Conservation (phyloP, 1,140 invertebrate genomes). For the Microvelia longipes region DNA sequence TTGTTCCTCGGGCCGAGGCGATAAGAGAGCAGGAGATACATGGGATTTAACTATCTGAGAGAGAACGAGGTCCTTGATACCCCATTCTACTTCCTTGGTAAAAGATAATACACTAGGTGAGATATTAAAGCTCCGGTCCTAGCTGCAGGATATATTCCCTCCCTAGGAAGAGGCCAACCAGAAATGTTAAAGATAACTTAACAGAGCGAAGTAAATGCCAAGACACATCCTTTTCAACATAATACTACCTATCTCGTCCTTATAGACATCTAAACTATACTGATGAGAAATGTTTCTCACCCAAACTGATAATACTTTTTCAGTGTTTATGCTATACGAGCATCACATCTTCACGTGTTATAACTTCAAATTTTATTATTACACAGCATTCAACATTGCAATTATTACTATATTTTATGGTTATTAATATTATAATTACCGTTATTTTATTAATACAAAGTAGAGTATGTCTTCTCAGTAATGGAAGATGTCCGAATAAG, state of each 20-base stretch:
- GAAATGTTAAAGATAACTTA: background rate
- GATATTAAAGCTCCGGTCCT: background rate
- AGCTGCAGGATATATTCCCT: too few species aligned
- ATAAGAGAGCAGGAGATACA: background rate
- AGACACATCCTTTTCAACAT: background rate
- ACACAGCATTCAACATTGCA: too few species aligned
- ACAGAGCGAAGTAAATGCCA: background rate
- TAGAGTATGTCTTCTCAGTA: too few species aligned
- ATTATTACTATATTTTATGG: too few species aligned
- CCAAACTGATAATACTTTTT: too few species aligned
- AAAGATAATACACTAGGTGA: background rate
- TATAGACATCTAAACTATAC: background rate
- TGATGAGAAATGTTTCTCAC: background rate
- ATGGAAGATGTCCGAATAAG: too few species aligned
- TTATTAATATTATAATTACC: too few species aligned
- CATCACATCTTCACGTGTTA: too few species aligned
- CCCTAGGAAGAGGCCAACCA: background rate
- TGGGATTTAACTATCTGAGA: too few species aligned
- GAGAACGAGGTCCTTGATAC: background rate
- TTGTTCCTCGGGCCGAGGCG: background rate
- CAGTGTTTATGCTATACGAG: too few species aligned
- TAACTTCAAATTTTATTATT: too few species aligned
- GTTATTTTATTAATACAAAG: too few species aligned
- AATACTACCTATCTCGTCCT: background rate
- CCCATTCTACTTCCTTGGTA: background rate